Evolutionary conservation across 2,888 invertebrate genomes (phyloP).

Genomic region (Nemurella pictetii): DNA sequence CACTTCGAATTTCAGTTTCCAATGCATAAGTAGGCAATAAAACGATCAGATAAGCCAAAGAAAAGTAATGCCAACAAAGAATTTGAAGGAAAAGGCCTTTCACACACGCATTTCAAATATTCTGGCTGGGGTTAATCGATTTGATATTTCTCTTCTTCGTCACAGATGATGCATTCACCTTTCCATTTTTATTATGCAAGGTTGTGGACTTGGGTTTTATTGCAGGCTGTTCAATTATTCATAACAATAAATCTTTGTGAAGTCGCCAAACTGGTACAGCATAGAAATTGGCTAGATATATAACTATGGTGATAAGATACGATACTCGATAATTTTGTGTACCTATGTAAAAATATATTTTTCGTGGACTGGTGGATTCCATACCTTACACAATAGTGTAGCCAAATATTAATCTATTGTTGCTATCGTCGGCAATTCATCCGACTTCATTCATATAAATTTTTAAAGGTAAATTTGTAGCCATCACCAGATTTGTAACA

Average conservation of each 20-base stretch:
- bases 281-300: not conserved
- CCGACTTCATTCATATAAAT: too few relatives aligned
- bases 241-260: not conserved
- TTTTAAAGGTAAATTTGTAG: too few relatives aligned
- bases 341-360: too few relatives aligned
- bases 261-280: not conserved
- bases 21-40: not conserved
- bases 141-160: not conserved
- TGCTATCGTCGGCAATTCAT: too few relatives aligned
- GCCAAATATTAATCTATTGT: too few relatives aligned
- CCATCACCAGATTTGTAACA: too few relatives aligned
- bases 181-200: slow-evolving; percentile 19
- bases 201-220: not conserved
- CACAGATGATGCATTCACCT: slow-evolving; percentile 2
- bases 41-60: not conserved
- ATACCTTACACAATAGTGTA: too few relatives aligned
- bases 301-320: too few relatives aligned
- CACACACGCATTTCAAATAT: slow-evolving; percentile 8
- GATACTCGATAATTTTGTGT: too few relatives aligned
- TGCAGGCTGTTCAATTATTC: not conserved
- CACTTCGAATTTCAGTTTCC: not conserved
- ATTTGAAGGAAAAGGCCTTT: not conserved
- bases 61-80: not conserved
- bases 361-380: too few relatives aligned
- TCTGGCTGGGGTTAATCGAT: not conserved